phyloP scores from a whole-genome alignment of 2,113 vertebrate species.

The Piliocolobus tephrosceles region DNA sequence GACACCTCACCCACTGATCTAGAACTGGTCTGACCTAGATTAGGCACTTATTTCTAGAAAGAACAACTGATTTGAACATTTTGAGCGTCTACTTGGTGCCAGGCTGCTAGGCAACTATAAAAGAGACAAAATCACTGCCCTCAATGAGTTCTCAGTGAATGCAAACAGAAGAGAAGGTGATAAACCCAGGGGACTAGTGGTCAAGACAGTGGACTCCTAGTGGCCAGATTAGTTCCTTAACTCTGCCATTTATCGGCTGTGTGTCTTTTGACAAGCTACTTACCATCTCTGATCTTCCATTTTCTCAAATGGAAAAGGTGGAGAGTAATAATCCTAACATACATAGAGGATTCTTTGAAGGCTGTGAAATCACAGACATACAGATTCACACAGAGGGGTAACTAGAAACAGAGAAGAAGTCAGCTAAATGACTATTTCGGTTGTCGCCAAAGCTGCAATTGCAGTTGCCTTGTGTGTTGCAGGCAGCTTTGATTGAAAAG shows the following conservation, averaged over 20 bases:
- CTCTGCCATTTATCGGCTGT: not conserved
- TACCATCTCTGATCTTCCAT: not conserved
- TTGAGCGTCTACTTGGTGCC: not conserved
- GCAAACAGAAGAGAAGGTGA: not conserved
- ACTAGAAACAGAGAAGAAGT: not conserved
- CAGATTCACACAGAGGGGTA: not conserved
- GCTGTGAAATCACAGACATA: not conserved
- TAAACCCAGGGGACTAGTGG: accelerated
- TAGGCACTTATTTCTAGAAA: not conserved
- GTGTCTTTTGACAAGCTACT: not conserved
- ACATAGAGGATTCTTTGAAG: not conserved
- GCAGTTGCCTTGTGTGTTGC: not conserved
- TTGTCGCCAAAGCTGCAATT: not conserved
- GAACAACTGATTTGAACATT: not conserved
- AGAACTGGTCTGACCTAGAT: not conserved
- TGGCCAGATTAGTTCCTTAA: not conserved
- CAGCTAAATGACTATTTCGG: not conserved
- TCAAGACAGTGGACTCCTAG: not conserved
- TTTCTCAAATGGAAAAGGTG: not conserved
- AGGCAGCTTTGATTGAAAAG: slow-evolving; percentile 74
- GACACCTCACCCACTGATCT: not conserved
- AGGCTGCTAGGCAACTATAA: not conserved
- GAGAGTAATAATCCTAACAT: not conserved
- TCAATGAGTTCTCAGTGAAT: not conserved
- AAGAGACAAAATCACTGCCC: not conserved